These are phyloP conservation scores for Acleris sparsana DNA, from an alignment of 2,888 invertebrate species.

Conservation along the genomic window DNA sequence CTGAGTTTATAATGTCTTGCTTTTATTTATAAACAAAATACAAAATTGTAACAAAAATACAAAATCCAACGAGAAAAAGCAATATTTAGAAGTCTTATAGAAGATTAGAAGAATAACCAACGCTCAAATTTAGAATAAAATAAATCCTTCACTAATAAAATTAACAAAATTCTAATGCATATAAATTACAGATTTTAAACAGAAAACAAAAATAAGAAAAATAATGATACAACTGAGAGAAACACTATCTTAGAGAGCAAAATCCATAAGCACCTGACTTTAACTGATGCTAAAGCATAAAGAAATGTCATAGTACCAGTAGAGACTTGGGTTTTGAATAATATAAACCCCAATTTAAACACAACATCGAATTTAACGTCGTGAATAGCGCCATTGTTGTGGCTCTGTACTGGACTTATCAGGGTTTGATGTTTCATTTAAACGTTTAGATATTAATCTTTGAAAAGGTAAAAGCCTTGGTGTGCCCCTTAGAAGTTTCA, in stretches of 20 bases:
- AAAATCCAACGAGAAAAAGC: constrained; percentile 70
- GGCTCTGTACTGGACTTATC: constrained; percentile 78
- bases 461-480: constrained; percentile 55
- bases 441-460: constrained; percentile 63
- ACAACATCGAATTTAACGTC: constrained; percentile 81
- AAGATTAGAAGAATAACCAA: constrained; percentile 59
- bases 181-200: not conserved
- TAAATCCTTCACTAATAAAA: constrained; percentile 60
- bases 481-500: constrained; percentile 50
- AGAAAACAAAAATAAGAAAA: constrained; percentile 9
- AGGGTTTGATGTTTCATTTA: constrained; percentile 78
- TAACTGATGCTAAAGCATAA: constrained; percentile 18
- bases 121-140: constrained; percentile 72
- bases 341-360: constrained; percentile 59
- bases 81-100: constrained; percentile 53
- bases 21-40: constrained; percentile 27
- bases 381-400: constrained; percentile 75
- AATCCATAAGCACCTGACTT: not conserved
- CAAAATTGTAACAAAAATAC: constrained; percentile 37
- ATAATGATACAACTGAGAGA: constrained; percentile 14
- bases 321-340: not conserved
- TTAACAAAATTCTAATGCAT: constrained; percentile 35
- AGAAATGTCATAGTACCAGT: constrained; percentile 2
- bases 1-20: constrained; percentile 37
- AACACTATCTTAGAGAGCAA: constrained; percentile 57